phyloP scores from a whole-genome alignment of 2,797 vertebrate species.

The Characodon lateralis region DNA sequence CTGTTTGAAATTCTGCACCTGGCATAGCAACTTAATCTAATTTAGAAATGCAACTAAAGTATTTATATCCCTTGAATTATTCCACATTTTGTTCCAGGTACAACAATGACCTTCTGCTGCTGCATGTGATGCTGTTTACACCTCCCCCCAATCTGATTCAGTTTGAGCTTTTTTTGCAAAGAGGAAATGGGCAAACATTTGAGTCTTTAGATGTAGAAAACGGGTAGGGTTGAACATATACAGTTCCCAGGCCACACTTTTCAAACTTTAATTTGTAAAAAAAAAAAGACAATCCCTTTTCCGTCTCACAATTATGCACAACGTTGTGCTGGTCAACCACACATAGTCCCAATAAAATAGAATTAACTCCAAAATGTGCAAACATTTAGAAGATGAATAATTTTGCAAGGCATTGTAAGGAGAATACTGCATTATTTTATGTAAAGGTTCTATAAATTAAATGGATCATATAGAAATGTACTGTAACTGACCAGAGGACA shows the following conservation, averaged over 20 bases:
- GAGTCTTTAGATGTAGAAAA: neutral
- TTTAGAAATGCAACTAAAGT: neutral
- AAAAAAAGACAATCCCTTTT: no score
- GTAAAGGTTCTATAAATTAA: neutral
- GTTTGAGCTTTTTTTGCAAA: neutral
- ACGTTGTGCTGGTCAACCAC: no score
- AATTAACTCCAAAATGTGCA: neutral
- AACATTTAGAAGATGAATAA: neutral
- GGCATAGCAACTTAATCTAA: slow-evolving; percentile 34
- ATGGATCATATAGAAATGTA: neutral
- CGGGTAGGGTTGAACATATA: neutral
- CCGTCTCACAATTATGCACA: no score
- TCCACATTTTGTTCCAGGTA: neutral
- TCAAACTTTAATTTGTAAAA: no score
- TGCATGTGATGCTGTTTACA: no score
- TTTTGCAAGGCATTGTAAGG: neutral
- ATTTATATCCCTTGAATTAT: neutral
- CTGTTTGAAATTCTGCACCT: slow-evolving; percentile 15
- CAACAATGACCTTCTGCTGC: neutral
- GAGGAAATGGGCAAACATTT: neutral
- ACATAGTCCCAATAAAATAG: neutral
- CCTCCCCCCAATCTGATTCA: neutral
- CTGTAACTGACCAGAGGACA: neutral
- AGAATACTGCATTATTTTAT: slow-evolving; percentile 1
- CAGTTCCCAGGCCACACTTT: no score